Evolutionary conservation across 1,140 invertebrate genomes (phyloP), one percentile per base, ranked within the genome.

Genomic region (Tetramorium parvispinum): DNA sequence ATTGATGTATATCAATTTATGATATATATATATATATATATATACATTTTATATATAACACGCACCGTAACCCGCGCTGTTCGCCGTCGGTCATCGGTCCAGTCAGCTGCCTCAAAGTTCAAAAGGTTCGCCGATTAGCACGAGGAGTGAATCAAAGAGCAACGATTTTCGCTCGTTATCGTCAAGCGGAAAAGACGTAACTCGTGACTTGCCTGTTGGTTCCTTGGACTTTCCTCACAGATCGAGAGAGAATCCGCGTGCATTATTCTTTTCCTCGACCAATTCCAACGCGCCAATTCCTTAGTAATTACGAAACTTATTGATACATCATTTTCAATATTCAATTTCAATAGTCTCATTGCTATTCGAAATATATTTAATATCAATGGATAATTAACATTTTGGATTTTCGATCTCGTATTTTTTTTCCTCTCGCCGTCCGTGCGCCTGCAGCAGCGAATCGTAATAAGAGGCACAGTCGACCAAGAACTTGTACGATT

Each of bases 81-180:
- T 40, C 16, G 51, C 10, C 49, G 73, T 71, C 66, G 79, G 16
- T 82, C 78, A 55, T 71, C 65, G 51, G 65, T 73, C 53, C 79
- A 57, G 53, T 65, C 77, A 65, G 77, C 46, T 66, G 61, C 61
- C 77, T 32, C 66, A 2, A 73, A 73, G 68, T 73, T 46, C 24
- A 27, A 3, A 63, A 70, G 49, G 49, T 70, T 55, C 66, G 66
- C 53, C 66, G 68, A 83, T 83, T 59, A 75, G 8, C 61, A 4
- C 55, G 27, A 46, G 5, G 21, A 70, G 79, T 83, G 79, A 73
- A 59, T 24, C 68, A 24, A 40, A 49, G 21, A 24, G 8, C 43
- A 55, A 43, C 49, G 79, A 75, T 59, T 73, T 46, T 37, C 27
- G 24, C 53, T 59, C 40, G 79, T 83, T 73, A 59, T 27, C 40